Percentiles rank a stretch among this genome's conserved stretches.
These are phyloP conservation scores for Synanthedon vespiformis DNA, from an alignment of 2,888 invertebrate genomes.

Conservation along the genomic window DNA sequence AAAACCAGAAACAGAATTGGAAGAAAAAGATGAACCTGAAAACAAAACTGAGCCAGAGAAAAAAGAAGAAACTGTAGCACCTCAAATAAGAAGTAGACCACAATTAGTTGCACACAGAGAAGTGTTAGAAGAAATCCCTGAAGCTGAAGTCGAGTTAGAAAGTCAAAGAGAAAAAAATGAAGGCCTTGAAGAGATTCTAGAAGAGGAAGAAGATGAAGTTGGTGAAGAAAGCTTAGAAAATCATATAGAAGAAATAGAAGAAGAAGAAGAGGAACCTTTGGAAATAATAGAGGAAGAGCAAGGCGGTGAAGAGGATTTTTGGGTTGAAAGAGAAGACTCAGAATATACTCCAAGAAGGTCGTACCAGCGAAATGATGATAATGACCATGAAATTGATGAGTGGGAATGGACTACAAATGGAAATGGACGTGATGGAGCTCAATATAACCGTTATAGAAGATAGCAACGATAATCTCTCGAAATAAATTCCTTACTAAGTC, in stretches of 20 bases:
- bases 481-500: neutral
- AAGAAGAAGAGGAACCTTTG: conserved; percentile 15
- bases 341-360: conserved; percentile 23
- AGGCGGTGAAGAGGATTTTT: conserved; percentile 46
- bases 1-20: conserved; percentile 10
- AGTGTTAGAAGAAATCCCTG: conserved; percentile 58
- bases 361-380: conserved; percentile 28
- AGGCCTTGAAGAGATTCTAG: conserved; percentile 51
- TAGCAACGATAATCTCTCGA: conserved; percentile 19
- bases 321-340: conserved; percentile 34
- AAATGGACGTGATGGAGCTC: conserved; percentile 38
- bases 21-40: conserved; percentile 11
- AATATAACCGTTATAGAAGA: conserved; percentile 50
- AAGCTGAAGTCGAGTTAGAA: conserved; percentile 54
- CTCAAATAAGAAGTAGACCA: conserved; percentile 26
- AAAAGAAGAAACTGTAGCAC: conserved; percentile 21
- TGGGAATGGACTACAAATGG: conserved; percentile 57
- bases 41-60: conserved; percentile 16
- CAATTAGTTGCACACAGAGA: conserved; percentile 54
- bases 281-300: conserved; percentile 17
- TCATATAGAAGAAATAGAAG: conserved; percentile 33
- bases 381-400: conserved; percentile 52
- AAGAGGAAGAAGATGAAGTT: conserved; percentile 50
- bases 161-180: conserved; percentile 42
- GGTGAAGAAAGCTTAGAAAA: conserved; percentile 44